Evolutionary conservation across 2,888 invertebrate species (phyloP), one percentile per base, ranked within the genome.

Genomic region (Bellardia bayeri): DNA sequence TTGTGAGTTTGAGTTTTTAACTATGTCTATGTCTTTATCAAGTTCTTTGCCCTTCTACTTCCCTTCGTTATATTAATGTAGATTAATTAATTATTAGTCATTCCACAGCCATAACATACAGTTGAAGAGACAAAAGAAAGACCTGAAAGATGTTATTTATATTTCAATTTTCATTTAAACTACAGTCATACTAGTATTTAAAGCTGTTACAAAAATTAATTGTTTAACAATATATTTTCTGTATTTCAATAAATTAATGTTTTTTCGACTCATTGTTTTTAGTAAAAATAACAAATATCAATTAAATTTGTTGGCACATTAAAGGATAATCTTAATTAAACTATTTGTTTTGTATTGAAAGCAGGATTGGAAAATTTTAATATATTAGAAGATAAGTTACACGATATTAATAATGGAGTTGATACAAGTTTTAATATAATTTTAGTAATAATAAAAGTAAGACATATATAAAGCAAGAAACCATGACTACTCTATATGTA

Each of bases 31-130:
- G 9, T 16, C 8, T 23, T 4, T 49, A 40, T 69, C 42, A 42
- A 45, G 45, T 61, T 45, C n/a, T 49, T 33, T 33, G 14, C n/a
- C 45, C 30, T 54, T 14, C 16, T 23, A 45, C 13, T 40, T 14
- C 68, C 45, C 58, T 76, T 16, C 23, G 16, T 63, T 40, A 61
- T 69, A 69, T 82, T 51, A 76, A 63, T 82, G 63, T 49, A n/a
- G 13, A 9, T 54, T 42, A 75, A 82, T 82, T 58, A 82, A 82
- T 82, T 61, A n/a, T 16, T 49, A 37, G 37, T n/a, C 49, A 14
- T 69, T 49, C 2, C 8, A n/a, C 23, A 13, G 49, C 14, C 51
- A 51, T 23, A 37, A 63, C 37, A 76, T 11, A 64, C 33, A 51
- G 37, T 14, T 23, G 9, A 9, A 11, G 42, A 30, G 42, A 6